A percentile compares a stretch with the other conserved stretches of the same genome.
phyloP scores from a whole-genome alignment of 2,888 invertebrate species.

The Parapristionchus giblindavisi region DNA sequence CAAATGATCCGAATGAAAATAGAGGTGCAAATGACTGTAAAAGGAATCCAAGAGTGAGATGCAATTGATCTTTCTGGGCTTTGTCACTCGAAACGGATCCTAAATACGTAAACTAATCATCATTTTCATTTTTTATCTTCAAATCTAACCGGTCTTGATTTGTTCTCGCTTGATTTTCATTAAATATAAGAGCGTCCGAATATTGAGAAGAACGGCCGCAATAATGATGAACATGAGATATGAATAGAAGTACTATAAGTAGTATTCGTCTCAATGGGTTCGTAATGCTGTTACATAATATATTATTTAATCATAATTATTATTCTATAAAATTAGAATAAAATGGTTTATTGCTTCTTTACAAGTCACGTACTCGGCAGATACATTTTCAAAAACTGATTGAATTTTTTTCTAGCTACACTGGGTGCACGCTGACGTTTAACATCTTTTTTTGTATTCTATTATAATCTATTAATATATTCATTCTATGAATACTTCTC shows the following conservation, averaged over 20 bases:
- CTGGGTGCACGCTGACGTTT: no score
- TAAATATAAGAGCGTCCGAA: neutral
- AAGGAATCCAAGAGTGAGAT: neutral
- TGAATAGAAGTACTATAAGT: slow-evolving; percentile 5
- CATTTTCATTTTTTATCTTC: neutral
- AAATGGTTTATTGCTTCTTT: no score
- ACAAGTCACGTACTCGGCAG: no score
- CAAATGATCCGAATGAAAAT: neutral
- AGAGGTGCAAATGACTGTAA: neutral
- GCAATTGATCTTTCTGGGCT: neutral
- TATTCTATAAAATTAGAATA: no score
- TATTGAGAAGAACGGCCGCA: slow-evolving; percentile 2
- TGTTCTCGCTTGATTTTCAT: neutral
- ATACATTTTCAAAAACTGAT: no score
- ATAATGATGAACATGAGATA: slow-evolving; percentile 24
- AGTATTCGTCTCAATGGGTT: no score
- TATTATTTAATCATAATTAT: no score
- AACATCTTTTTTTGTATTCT: no score
- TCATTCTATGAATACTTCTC: no score
- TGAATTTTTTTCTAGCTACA: no score
- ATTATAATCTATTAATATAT: no score
- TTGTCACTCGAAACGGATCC: neutral
- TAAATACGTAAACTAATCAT: neutral
- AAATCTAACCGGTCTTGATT: neutral
- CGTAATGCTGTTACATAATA: neutral